Evolutionary conservation across 2,113 vertebrate species (phyloP).

Genomic region (Vulpes ferrilata): DNA sequence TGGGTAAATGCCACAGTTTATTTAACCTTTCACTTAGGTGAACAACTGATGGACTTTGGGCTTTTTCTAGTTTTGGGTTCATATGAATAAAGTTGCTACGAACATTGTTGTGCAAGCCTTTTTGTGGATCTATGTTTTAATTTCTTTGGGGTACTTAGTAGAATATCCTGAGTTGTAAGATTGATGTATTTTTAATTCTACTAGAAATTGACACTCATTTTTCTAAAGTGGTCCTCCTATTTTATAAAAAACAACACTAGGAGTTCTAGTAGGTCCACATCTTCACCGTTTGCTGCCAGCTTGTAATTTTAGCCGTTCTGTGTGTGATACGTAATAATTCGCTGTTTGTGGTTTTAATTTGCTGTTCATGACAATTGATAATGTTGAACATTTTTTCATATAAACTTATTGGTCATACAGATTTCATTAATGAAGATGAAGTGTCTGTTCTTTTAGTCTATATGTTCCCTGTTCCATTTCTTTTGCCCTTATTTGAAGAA

Average conservation of each 20-base stretch:
- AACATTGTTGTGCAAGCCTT: conserved; percentile 31
- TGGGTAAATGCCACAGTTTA: background rate
- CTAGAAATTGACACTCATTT: background rate
- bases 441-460: background rate
- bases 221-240: background rate
- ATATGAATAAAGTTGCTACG: conserved; percentile 60
- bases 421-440: background rate
- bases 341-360: background rate
- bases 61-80: conserved; percentile 22
- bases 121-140: conserved; percentile 4
- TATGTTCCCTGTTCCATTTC: background rate
- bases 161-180: background rate
- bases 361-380: background rate
- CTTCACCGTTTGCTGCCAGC: background rate
- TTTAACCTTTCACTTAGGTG: background rate
- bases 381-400: background rate
- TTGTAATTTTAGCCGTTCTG: background rate
- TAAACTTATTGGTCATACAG: background rate
- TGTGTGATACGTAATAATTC: background rate
- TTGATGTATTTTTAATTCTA: conserved; percentile 2
- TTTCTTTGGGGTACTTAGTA: conserved; percentile 19
- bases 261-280: background rate
- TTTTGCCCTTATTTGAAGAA: background rate
- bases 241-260: background rate
- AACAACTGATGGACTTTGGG: background rate